phyloP scores from a whole-genome alignment of 1,140 invertebrate genomes.

The Psix sp. region DNA sequence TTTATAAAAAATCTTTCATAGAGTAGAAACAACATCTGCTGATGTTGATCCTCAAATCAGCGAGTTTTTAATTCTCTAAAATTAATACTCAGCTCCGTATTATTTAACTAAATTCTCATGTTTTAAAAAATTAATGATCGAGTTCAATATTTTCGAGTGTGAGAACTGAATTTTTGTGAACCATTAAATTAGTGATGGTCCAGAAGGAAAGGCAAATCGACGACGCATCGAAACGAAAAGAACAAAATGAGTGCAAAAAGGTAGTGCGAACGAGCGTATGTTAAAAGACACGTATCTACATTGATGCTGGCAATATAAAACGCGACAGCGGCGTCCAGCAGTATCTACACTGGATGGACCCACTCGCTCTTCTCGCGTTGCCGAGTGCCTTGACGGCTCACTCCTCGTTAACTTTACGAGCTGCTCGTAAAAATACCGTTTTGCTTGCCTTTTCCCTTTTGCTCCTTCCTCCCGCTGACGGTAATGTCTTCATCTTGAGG shows the following conservation, averaged over 20 bases:
- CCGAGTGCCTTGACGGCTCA: conserved; percentile 55
- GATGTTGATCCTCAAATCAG: too few species aligned
- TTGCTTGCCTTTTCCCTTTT: conserved; percentile 65
- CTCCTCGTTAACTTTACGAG: conserved; percentile 78
- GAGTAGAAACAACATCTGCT: too few species aligned
- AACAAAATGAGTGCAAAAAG: conserved; percentile 17
- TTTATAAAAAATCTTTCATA: too few species aligned
- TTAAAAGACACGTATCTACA: conserved; percentile 45
- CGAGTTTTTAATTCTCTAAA: too few species aligned
- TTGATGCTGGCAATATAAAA: conserved; percentile 56
- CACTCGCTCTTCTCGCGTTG: conserved; percentile 47
- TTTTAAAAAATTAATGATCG: too few species aligned
- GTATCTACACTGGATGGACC: conserved; percentile 32
- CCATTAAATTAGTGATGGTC: background rate
- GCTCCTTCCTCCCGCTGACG: conserved; percentile 48
- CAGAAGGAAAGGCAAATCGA: background rate
- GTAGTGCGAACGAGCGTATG: conserved; percentile 6
- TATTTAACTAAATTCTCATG: too few species aligned
- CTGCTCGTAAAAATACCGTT: conserved; percentile 77
- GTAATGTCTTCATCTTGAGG: conserved; percentile 76
- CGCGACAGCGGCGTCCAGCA: conserved; percentile 43
- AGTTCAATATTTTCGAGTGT: too few species aligned
- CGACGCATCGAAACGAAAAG: conserved; percentile 6
- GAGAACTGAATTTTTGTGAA: background rate
- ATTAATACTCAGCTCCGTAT: too few species aligned